Evolutionary conservation across 2,797 vertebrate genomes (phyloP).

Genomic region (Cynodonichthys magdalenae): DNA sequence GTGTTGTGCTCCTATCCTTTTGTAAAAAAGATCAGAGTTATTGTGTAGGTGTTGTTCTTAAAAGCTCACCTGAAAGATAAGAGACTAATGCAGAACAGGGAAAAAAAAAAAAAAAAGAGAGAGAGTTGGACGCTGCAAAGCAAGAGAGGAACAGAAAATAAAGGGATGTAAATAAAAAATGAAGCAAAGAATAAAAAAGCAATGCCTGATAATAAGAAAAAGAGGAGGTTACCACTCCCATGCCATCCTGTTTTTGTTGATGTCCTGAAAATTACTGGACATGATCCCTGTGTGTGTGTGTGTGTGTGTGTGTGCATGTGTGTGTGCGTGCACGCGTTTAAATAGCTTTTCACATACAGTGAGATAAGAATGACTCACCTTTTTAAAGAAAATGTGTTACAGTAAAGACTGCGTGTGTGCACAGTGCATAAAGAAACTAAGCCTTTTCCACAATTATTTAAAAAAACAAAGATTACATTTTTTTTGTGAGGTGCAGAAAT

Average conservation of each 20-base stretch:
- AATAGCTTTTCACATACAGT: conserved; percentile 42
- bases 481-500: conserved; percentile 26
- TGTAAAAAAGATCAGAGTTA: conserved; percentile 51
- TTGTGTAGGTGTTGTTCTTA: conserved; percentile 63
- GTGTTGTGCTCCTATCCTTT: conserved; percentile 31
- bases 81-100: conserved; percentile 27
- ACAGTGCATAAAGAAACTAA: conserved; percentile 16
- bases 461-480: conserved; percentile 46
- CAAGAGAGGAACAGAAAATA: not conserved
- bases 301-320: conserved; percentile 20
- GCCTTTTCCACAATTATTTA: conserved; percentile 20
- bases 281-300: conserved; percentile 8
- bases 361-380: conserved; percentile 50
- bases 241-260: conserved; percentile 28
- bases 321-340: conserved; percentile 16
- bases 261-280: conserved; percentile 38
- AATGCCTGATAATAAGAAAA: not conserved
- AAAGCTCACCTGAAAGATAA: conserved; percentile 63
- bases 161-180: conserved; percentile 13
- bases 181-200: conserved; percentile 20
- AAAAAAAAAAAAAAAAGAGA: conserved; percentile 30
- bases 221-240: not conserved
- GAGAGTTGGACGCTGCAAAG: conserved; percentile 7
- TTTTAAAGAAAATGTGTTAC: conserved; percentile 31
- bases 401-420: not conserved